phyloP scores from a whole-genome alignment of 2,113 vertebrate species.

The Mastomys coucha region DNA sequence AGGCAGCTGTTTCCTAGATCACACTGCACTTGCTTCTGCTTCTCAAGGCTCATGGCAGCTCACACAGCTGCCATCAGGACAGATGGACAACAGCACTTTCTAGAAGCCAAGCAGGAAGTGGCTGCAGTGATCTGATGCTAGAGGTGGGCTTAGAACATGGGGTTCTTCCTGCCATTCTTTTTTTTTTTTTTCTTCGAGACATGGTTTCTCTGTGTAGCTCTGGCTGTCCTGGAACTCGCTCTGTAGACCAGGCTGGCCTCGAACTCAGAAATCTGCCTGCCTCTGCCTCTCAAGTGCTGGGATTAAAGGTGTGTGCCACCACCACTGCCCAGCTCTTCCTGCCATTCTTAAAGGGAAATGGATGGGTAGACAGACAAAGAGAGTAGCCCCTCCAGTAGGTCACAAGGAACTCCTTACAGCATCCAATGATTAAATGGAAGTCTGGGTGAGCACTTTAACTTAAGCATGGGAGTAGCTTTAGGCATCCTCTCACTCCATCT shows the following conservation, averaged over 20 bases:
- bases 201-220: no score
- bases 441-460: neutral
- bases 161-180: neutral
- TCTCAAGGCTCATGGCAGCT: neutral
- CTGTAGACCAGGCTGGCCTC: no score
- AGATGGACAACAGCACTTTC: neutral
- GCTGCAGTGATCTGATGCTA: neutral
- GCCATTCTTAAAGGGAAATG: neutral
- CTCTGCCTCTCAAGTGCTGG: no score
- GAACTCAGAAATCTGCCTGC: no score
- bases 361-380: neutral
- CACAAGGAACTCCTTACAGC: neutral
- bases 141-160: neutral
- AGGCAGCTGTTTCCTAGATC: neutral
- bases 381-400: neutral
- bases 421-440: neutral
- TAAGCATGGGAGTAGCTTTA: neutral
- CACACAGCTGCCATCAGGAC: neutral
- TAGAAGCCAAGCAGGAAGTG: neutral
- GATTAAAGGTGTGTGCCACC: no score
- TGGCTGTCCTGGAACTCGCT: no score
- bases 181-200: no score
- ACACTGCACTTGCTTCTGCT: neutral
- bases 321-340: no score
- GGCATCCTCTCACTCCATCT: neutral